Conservation (phyloP, 2,888 invertebrate genomes). For the Synanthedon vespiformis region DNA sequence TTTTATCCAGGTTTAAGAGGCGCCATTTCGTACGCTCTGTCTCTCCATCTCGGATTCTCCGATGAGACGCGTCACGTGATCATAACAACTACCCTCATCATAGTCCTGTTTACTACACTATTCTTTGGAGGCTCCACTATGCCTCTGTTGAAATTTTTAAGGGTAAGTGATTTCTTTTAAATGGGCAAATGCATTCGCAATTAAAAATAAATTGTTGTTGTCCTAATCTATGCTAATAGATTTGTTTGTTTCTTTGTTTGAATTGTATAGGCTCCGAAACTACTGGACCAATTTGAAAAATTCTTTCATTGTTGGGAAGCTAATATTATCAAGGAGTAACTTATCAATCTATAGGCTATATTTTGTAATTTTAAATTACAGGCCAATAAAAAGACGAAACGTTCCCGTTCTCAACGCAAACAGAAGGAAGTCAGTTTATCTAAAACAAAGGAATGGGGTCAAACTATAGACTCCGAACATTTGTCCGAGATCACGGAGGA, state of each 20-base stretch:
- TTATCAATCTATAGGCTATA: too few relatives aligned
- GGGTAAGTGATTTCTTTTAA: constrained; percentile 56
- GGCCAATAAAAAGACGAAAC: constrained; percentile 67
- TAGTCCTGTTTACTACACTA: constrained; percentile 95
- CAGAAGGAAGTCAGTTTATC: constrained; percentile 92
- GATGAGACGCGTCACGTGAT: constrained; percentile 96
- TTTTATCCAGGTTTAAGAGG: constrained; percentile 82
- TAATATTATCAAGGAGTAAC: too few relatives aligned
- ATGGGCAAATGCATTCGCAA: too few relatives aligned
- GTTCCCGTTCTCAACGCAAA: constrained; percentile 66
- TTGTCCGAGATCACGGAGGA: constrained; percentile 93
- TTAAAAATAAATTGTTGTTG: too few relatives aligned
- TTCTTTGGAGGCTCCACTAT: constrained; percentile 97
- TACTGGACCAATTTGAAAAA: too few relatives aligned
- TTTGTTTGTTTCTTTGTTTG: too few relatives aligned
- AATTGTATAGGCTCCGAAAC: too few relatives aligned
- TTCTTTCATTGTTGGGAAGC: too few relatives aligned
- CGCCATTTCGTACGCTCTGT: constrained; percentile 97
- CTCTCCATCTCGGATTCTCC: constrained; percentile 93
- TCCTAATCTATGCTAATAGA: too few relatives aligned
- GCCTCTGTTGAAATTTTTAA: constrained; percentile 93
- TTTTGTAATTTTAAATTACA: constrained; percentile 18
- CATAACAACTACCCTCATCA: constrained; percentile 97
- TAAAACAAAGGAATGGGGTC: constrained; percentile 98
- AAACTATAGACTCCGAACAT: constrained; percentile 93